Evolutionary conservation across 2,888 invertebrate species (phyloP).

Genomic region (Spodoptera littoralis): DNA sequence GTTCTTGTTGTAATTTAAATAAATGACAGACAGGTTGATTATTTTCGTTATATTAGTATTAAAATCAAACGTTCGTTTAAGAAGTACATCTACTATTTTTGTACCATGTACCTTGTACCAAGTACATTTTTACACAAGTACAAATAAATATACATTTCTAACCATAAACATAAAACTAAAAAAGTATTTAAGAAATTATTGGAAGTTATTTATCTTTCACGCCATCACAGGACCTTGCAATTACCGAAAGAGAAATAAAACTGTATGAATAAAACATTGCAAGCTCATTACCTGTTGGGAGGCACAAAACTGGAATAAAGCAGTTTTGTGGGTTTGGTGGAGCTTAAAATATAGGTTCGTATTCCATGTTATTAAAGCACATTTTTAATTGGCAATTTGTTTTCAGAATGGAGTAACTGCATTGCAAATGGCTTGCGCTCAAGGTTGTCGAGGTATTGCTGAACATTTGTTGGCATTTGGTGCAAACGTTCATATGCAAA

Average conservation of each 20-base stretch:
- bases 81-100: no score
- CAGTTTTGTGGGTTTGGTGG: conserved; percentile 17
- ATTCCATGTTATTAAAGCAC: not conserved
- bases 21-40: no score
- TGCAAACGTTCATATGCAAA: conserved; percentile 90
- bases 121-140: no score
- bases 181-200: conserved; percentile 20
- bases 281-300: conserved; percentile 43
- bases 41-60: no score
- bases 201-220: conserved; percentile 23
- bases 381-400: conserved; percentile 25
- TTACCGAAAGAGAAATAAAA: conserved; percentile 44
- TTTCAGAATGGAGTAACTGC: conserved; percentile 91
- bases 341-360: conserved; percentile 6
- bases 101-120: no score
- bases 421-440: conserved; percentile 91
- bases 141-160: no score
- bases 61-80: no score
- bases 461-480: conserved; percentile 91
- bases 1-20: no score
- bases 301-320: conserved; percentile 17
- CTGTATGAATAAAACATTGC: conserved; percentile 58
- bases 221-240: conserved; percentile 37
- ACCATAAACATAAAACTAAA: not conserved
- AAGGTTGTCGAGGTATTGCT: conserved; percentile 91